Base-by-base conservation (phyloP, 2,113 vertebrate genomes). In the Salvator merianae region DNA sequence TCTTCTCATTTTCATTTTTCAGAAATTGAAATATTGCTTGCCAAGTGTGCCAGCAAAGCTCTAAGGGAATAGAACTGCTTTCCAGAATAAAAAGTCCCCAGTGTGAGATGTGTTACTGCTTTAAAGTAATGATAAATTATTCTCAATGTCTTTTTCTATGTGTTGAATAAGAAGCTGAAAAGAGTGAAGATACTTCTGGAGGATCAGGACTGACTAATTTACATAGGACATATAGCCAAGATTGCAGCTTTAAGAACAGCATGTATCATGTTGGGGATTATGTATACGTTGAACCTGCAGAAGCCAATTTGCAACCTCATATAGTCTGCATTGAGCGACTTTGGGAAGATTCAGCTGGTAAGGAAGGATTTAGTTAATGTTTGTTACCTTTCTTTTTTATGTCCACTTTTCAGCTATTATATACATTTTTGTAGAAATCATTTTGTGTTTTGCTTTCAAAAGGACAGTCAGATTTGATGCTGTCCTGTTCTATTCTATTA, bases 191-290 rank as follows among this genome's bases (percentile, higher is more conserved):
- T 81, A 94, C 97, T 22, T 96, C 96, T 4, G 97, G 97, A 55
- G 96, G 97, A 77, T 88, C 96, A 32, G 97, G 98, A 93, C 97
- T 97, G 84, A 97, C 97, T 2, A 97, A 92, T 83, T 95, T 98
- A 75, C 97, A 98, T 85, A 96, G 99, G 32, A 99, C 98, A 10
- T 99, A 99, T 90, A 99, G 98, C 89, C 99, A 99, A 92, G 98
- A 99, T 92, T 99, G 99, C 96, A 99, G 98, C 95, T 99, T 99
- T 94, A 98, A 98, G 92, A 98, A 99, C 91, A 99, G 97, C 89
- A 99, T 98, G 97, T 99, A 99, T 92, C 98, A 98, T 0, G 98
- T 99, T 81, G 99, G 99, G 65, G 99, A 99, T 79, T 99, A 98
- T 1, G 99, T 99, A 24, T 99, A 99, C 1, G 98, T 99, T 93